Conservation (phyloP, 2,888 invertebrate species). For the Zootermopsis nevadensis region DNA sequence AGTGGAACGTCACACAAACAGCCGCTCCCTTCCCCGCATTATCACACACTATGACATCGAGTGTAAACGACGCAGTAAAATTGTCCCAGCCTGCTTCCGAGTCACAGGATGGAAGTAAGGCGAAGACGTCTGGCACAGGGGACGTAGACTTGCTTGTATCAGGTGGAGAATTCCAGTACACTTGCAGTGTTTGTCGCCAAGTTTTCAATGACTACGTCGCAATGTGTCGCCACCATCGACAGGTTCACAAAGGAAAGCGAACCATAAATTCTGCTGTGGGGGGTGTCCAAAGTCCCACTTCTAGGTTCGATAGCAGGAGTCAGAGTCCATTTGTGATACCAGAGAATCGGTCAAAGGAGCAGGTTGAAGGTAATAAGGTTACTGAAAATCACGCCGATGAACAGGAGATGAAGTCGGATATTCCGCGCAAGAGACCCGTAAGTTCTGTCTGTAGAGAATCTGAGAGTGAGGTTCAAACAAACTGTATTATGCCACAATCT, state of each 20-base stretch:
- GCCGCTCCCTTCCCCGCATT: not conserved
- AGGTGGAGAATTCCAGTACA: slow-evolving; percentile 56
- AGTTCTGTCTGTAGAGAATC: not conserved
- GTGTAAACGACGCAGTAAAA: not conserved
- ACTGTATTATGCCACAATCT: no score
- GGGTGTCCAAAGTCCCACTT: not conserved
- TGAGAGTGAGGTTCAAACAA: no score
- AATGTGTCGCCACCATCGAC: slow-evolving; percentile 62
- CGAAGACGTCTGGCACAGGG: not conserved
- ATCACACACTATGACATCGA: not conserved
- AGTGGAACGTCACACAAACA: no score
- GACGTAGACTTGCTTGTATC: not conserved
- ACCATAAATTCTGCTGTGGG: not conserved
- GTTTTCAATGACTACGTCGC: slow-evolving; percentile 61
- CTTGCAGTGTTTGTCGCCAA: slow-evolving; percentile 62
- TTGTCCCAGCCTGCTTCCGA: not conserved
- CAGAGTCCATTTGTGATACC: not conserved
- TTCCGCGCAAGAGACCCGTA: not conserved
- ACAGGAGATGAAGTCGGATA: not conserved
- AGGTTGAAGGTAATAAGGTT: not conserved
- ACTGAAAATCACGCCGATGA: not conserved
- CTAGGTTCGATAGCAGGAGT: not conserved
- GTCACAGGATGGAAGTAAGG: not conserved
- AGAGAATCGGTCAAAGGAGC: not conserved
- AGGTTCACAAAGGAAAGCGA: slow-evolving; percentile 57